Conservation (phyloP, 2,113 vertebrate genomes). For the Gambusia holbrooki region DNA sequence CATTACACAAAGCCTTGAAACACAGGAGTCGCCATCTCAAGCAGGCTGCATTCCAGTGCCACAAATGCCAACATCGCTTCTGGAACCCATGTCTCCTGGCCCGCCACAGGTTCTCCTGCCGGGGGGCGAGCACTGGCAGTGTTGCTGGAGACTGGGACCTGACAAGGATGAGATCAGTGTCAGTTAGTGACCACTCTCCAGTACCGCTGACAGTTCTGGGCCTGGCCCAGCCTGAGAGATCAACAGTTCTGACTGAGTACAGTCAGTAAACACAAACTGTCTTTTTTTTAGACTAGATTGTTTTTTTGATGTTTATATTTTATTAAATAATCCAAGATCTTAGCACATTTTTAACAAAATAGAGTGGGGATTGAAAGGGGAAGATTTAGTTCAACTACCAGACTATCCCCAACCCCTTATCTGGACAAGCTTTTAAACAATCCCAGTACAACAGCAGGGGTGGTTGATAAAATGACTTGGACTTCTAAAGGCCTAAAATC, state of each 20-base stretch:
- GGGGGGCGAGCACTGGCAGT: constrained; percentile 26
- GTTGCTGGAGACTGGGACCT: constrained; percentile 49
- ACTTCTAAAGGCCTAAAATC: constrained; percentile 62
- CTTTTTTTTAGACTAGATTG: constrained; percentile 65
- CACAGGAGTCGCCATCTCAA: constrained; percentile 80
- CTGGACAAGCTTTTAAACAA: constrained; percentile 2
- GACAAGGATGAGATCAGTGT: constrained; percentile 53
- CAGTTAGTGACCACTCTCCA: constrained; percentile 39
- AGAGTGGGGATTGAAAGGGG: neutral
- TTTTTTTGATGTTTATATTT: constrained; percentile 68
- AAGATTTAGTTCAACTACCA: constrained; percentile 45
- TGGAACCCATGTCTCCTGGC: constrained; percentile 77
- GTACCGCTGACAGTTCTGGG: constrained; percentile 24
- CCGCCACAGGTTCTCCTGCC: constrained; percentile 78
- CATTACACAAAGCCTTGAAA: constrained; percentile 83
- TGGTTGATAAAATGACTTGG: constrained; percentile 34
- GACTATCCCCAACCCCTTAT: constrained; percentile 12
- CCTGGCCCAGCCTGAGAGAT: constrained; percentile 70
- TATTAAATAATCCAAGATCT: constrained; percentile 61
- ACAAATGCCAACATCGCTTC: constrained; percentile 76
- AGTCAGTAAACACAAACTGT: constrained; percentile 67
- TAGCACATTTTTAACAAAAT: constrained; percentile 61
- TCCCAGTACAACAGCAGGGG: constrained; percentile 28
- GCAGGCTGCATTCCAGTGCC: constrained; percentile 75
- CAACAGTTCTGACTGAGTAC: constrained; percentile 76